These are phyloP conservation scores for Limnephilus marmoratus DNA, from an alignment of 2,888 invertebrate species.

Conservation along the genomic window DNA sequence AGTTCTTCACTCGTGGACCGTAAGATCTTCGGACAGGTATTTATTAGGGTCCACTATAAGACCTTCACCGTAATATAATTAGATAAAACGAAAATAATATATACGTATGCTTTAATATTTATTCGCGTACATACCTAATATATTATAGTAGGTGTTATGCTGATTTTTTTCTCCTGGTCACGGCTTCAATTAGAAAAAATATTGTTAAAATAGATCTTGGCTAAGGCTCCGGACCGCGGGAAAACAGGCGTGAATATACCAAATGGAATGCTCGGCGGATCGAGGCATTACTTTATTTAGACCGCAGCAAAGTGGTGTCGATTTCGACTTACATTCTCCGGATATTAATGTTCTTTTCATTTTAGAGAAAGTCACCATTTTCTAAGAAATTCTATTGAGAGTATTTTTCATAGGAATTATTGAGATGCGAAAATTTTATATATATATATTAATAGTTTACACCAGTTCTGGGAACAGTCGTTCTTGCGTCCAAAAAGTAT, in stretches of 20 bases:
- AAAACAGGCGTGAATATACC: background rate
- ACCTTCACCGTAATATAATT: background rate
- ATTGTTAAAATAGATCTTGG: background rate
- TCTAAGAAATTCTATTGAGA: background rate
- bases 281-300: background rate
- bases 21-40: background rate
- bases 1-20: background rate
- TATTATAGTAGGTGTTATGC: background rate
- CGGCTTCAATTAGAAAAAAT: background rate
- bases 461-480: too few species aligned
- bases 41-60: background rate
- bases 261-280: background rate
- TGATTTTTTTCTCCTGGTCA: background rate
- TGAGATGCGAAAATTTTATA: too few species aligned
- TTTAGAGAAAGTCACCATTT: background rate
- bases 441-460: too few species aligned
- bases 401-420: background rate
- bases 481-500: too few species aligned
- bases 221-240: background rate
- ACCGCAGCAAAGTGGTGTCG: background rate
- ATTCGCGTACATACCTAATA: background rate
- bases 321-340: background rate
- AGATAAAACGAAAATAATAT: background rate
- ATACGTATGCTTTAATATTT: background rate
- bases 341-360: background rate